Conservation (phyloP, 2,113 vertebrate species). For the Lepus europaeus region DNA sequence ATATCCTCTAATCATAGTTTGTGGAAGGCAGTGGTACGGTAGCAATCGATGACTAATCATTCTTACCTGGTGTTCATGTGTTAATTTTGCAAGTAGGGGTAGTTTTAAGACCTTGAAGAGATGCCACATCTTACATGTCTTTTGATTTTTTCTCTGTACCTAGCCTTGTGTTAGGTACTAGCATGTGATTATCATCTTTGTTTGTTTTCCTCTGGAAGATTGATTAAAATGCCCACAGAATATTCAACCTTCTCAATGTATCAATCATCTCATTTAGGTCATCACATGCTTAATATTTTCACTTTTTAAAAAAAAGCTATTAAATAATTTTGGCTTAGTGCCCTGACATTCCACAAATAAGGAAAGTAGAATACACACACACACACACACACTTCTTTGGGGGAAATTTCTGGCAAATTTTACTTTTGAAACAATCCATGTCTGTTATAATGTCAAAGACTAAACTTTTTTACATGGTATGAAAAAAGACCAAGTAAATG, state of each 20-base stretch:
- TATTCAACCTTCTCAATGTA: not conserved
- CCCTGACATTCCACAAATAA: slow-evolving; percentile 12
- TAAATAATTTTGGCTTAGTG: slow-evolving; percentile 33
- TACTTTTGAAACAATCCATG: slow-evolving; percentile 40
- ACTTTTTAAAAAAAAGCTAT: not conserved
- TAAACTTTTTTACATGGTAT: not conserved
- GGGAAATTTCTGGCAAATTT: not conserved
- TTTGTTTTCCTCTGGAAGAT: not conserved
- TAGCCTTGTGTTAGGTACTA: slow-evolving; percentile 1
- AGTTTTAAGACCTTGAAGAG: not conserved
- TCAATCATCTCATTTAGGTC: not conserved
- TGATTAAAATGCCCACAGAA: slow-evolving; percentile 2
- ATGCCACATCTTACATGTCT: not conserved
- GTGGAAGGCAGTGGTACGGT: not conserved
- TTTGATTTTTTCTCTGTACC: not conserved
- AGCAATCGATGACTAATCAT: not conserved
- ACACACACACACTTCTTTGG: not conserved
- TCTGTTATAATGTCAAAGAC: slow-evolving; percentile 20
- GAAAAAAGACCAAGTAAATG: slow-evolving; percentile 6
- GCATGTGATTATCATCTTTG: not conserved
- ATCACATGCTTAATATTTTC: not conserved
- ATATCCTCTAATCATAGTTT: not conserved
- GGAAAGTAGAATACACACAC: not conserved
- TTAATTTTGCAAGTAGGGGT: not conserved
- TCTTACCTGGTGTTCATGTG: not conserved